Conservation (phyloP, 2,888 invertebrate species). For the Agrochola lychnidis region DNA sequence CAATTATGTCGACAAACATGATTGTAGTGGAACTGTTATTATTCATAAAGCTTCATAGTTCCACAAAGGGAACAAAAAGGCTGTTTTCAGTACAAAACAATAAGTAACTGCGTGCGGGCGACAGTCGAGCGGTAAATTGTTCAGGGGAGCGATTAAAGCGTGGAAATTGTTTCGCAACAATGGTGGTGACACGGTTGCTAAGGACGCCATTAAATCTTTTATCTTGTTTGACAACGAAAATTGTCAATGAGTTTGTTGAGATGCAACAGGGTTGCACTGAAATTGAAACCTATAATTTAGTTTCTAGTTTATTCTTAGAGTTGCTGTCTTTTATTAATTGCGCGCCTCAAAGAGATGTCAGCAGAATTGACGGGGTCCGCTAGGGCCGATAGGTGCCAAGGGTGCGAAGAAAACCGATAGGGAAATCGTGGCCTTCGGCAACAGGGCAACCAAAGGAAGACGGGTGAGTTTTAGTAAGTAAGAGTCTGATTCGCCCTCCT, state of each 20-base stretch:
- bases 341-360: too few species aligned
- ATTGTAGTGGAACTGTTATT: constrained; percentile 65
- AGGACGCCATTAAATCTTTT: constrained; percentile 76
- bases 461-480: too few species aligned
- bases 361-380: too few species aligned
- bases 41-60: constrained; percentile 65
- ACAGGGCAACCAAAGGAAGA: too few species aligned
- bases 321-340: background rate
- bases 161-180: constrained; percentile 82
- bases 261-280: constrained; percentile 33
- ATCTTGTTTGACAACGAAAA: constrained; percentile 66
- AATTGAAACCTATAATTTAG: background rate
- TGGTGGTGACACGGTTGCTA: constrained; percentile 73
- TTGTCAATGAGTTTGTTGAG: constrained; percentile 43
- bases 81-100: constrained; percentile 72
- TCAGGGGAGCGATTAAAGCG: constrained; percentile 79
- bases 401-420: too few species aligned
- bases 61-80: constrained; percentile 69
- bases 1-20: constrained; percentile 57
- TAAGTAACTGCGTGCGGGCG: constrained; percentile 75
- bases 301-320: background rate
- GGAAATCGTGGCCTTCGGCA: too few species aligned
- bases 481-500: too few species aligned
- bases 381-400: too few species aligned
- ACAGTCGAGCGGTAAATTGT: constrained; percentile 78